Evolutionary conservation across 1,140 invertebrate genomes (phyloP), one percentile per base, ranked within the genome.

Genomic region (Leucophenga varia): DNA sequence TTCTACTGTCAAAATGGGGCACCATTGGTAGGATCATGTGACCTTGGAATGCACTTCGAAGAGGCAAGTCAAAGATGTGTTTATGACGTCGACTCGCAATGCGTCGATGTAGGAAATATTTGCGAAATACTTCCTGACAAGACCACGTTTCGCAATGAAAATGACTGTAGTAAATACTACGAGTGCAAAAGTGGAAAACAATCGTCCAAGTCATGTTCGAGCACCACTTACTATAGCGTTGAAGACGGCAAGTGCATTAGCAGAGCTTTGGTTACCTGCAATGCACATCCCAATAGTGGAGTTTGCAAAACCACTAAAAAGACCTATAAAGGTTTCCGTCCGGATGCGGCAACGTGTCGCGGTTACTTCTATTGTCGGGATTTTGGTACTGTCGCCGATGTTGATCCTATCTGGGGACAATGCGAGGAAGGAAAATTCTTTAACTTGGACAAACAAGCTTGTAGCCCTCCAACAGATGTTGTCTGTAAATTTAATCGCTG

Each of bases 341-440:
- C 47, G 3, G 47, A 49, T 43, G 14, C 12, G 3, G 44, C 38
- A 3, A 47, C 50, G 18, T 52, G 50, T 39, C 44, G 50, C n/a
- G 50, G 50, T 19, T 52, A 52, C 17, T 52, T 47, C 25, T 32
- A 30, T 38, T 52, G 50, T 35, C 13, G 13, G 2, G 19, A 47
- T 18, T 9, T 37, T 16, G 50, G 49, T 2, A 32, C 4, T 10
- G 28, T 25, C 7, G 14, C 16, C 8, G 50, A 52, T 31, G 9
- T 31, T 13, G 19, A 36, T n/a, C 50, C 50, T 3, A 9, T 22
- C 5, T 52, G 38, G 39, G 32, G 13, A 6, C 40, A 43, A 40
- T 52, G 50, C 21, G 25, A 32, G 3, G 39, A 43, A 13, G 50
- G 44, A 3, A 38, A 19, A 12, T 47, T 52, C 21, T 52, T 43